Evolutionary conservation across 1,140 invertebrate species (phyloP).

Genomic region (Rhizoglyphus robini): DNA sequence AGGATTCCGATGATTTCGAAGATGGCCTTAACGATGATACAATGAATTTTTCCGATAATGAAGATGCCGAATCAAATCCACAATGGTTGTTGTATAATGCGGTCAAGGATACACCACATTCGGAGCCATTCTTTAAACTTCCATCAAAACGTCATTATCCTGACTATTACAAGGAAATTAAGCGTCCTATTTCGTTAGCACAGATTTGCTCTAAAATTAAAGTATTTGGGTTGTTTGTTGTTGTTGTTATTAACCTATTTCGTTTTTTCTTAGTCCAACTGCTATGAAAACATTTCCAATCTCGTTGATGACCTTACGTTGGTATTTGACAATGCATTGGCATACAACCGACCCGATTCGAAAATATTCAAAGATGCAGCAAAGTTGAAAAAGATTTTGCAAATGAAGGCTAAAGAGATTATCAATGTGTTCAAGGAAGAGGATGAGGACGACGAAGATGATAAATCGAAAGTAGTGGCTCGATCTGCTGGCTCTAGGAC

Average conservation of each 20-base stretch:
- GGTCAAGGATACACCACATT: slow-evolving; percentile 53
- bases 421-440: slow-evolving; percentile 42
- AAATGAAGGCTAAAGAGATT: slow-evolving; percentile 66
- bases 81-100: slow-evolving; percentile 65
- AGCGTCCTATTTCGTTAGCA: slow-evolving; percentile 80
- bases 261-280: slow-evolving; percentile 48
- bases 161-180: slow-evolving; percentile 95
- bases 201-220: slow-evolving; percentile 84
- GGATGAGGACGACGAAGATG: not conserved
- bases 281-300: slow-evolving; percentile 72
- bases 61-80: slow-evolving; percentile 44
- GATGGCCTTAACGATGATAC: slow-evolving; percentile 43
- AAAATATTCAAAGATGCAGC: slow-evolving; percentile 70
- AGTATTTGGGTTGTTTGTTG: too few relatives aligned
- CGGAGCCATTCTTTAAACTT: slow-evolving; percentile 80
- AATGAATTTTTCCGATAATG: slow-evolving; percentile 29
- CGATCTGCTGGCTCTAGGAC: not conserved
- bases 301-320: slow-evolving; percentile 87
- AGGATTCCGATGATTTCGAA: slow-evolving; percentile 40
- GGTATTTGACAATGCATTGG: slow-evolving; percentile 97
- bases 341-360: slow-evolving; percentile 77
- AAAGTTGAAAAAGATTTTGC: slow-evolving; percentile 65
- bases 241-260: slow-evolving; percentile 1
- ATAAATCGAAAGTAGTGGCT: not conserved
- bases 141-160: slow-evolving; percentile 71